These are phyloP conservation scores for Salvelinus sp. DNA, from an alignment of 2,113 vertebrate species.

Conservation along the genomic window DNA sequence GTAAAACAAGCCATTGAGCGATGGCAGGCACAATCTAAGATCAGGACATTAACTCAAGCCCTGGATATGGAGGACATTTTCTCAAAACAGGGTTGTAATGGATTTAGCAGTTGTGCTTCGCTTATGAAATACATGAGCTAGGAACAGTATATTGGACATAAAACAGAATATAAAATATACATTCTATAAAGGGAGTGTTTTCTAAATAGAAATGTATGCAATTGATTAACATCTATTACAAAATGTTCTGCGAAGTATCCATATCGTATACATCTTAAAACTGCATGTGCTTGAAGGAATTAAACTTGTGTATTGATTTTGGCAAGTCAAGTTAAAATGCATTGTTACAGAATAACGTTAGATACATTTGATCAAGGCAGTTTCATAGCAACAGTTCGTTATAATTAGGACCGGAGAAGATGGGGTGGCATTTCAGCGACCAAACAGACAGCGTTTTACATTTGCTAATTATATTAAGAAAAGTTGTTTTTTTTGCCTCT, in stretches of 20 bases:
- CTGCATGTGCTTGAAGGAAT: background rate
- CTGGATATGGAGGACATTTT: no score
- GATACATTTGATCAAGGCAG: slow-evolving; percentile 25
- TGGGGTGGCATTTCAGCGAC: slow-evolving; percentile 31
- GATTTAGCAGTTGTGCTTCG: background rate
- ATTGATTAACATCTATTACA: background rate
- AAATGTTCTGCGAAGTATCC: background rate
- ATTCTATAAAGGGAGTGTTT: no score
- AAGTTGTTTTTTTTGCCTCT: slow-evolving; percentile 57
- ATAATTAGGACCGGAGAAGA: slow-evolving; percentile 36
- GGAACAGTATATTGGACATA: background rate
- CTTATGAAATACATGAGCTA: background rate
- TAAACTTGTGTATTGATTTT: background rate
- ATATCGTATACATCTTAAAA: background rate
- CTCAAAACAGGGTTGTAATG: background rate
- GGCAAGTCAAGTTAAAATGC: slow-evolving; percentile 14
- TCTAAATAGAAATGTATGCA: background rate
- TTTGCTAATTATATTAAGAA: slow-evolving; percentile 76
- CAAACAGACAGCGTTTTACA: slow-evolving; percentile 51
- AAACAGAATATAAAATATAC: no score
- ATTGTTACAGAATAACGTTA: slow-evolving; percentile 34
- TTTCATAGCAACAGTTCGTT: slow-evolving; percentile 43
- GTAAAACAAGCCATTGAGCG: no score
- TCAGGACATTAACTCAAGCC: no score
- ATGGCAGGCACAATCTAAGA: no score